Evolutionary conservation across 1,140 invertebrate species (phyloP).

Genomic region (Leptopilina clavipes): DNA sequence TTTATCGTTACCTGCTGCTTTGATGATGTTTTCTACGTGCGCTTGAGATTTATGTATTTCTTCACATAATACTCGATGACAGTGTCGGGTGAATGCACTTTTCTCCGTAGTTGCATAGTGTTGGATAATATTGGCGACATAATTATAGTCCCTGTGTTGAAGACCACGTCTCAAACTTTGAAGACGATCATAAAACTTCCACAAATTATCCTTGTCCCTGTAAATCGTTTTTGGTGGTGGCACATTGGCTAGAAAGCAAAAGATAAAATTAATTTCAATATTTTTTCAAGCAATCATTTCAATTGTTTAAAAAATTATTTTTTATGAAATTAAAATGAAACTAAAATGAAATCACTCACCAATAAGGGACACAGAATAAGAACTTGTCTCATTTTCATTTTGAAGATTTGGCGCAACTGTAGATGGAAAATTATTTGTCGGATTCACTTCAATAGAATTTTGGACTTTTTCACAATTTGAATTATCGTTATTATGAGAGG

Average conservation of each 20-base stretch:
- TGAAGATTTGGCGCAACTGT: no score
- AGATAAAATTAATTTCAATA: not conserved
- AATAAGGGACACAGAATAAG: not conserved
- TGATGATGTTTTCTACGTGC: slow-evolving; percentile 54
- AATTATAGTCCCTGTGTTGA: slow-evolving; percentile 54
- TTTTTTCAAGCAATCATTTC: no score
- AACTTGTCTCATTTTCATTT: no score
- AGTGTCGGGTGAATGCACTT: slow-evolving; percentile 44
- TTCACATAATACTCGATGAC: slow-evolving; percentile 55
- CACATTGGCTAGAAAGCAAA: slow-evolving; percentile 48
- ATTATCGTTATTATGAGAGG: no score
- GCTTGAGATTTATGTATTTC: slow-evolving; percentile 50
- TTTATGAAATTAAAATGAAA: not conserved
- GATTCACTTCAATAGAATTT: no score
- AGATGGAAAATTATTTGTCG: no score
- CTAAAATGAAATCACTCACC: not conserved
- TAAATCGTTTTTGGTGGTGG: slow-evolving; percentile 38
- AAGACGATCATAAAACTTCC: slow-evolving; percentile 54
- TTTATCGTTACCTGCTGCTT: slow-evolving; percentile 57
- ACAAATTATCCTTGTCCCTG: slow-evolving; percentile 42
- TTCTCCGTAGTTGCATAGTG: slow-evolving; percentile 34
- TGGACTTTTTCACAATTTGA: no score
- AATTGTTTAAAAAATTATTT: no score
- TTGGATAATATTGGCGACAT: slow-evolving; percentile 53
- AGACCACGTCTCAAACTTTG: slow-evolving; percentile 51